phyloP scores from a whole-genome alignment of 1,140 invertebrate species.

The Neuroterus valhalla region DNA sequence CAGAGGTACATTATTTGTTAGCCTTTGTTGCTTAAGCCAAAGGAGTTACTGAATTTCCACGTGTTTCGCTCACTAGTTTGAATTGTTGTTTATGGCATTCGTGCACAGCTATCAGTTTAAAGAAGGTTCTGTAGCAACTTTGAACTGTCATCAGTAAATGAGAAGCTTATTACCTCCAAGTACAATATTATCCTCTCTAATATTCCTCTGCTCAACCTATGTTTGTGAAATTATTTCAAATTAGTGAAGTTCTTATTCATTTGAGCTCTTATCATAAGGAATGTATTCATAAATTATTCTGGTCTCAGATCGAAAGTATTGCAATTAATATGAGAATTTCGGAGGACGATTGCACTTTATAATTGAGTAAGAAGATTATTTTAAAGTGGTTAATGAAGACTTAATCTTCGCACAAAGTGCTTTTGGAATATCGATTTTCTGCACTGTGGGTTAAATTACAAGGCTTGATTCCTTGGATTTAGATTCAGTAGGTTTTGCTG shows the following conservation, averaged over 20 bases:
- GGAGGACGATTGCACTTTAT: no score
- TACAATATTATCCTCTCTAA: background rate
- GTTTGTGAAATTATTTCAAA: no score
- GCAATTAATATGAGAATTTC: no score
- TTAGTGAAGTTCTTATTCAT: no score
- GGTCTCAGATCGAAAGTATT: no score
- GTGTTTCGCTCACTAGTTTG: conserved; percentile 60
- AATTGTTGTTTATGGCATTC: conserved; percentile 61
- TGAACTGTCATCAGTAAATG: background rate
- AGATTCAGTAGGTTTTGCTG: conserved; percentile 9
- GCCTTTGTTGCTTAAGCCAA: conserved; percentile 51
- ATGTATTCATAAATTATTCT: no score
- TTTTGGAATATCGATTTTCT: conserved; percentile 7
- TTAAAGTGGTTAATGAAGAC: background rate
- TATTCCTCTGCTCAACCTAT: no score
- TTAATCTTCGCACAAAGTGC: background rate
- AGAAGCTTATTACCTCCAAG: background rate
- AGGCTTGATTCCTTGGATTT: conserved; percentile 2
- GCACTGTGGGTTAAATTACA: background rate
- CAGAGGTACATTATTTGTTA: conserved; percentile 46
- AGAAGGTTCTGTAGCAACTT: conserved; percentile 14
- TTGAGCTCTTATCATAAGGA: no score
- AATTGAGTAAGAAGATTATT: no score
- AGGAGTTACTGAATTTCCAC: conserved; percentile 54
- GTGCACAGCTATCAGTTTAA: conserved; percentile 20